Evolutionary conservation across 2,797 vertebrate genomes (phyloP).

Genomic region (Pteronotus mesoamericanus): DNA sequence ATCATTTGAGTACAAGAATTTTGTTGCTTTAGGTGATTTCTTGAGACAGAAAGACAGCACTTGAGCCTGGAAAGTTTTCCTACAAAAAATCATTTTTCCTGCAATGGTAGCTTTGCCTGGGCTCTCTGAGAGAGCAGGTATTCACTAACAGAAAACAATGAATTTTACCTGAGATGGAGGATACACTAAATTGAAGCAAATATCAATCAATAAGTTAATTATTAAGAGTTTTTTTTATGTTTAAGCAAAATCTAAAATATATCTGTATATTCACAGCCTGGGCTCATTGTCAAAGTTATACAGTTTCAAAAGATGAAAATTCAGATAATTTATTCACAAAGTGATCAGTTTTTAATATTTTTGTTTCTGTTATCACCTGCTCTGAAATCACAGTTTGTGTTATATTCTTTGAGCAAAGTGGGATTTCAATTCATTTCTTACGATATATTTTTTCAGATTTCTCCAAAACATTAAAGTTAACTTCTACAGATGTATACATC

Average conservation of each 20-base stretch:
- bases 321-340: neutral
- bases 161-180: neutral
- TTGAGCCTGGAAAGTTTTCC: neutral
- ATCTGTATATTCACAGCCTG: neutral
- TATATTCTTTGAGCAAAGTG: neutral
- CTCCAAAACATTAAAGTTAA: neutral
- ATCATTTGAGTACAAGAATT: neutral
- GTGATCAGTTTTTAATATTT: neutral
- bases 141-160: neutral
- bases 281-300: neutral
- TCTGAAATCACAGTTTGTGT: neutral
- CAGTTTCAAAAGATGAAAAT: neutral
- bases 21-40: neutral
- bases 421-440: neutral
- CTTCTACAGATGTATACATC: neutral
- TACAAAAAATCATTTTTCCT: neutral
- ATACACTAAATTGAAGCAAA: neutral
- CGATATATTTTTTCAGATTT: neutral
- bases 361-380: neutral
- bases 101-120: neutral
- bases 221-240: neutral
- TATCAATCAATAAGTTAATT: neutral
- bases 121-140: neutral
- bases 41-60: neutral
- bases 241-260: neutral